Percentiles rank a stretch among this genome's conserved stretches.
These are phyloP conservation scores for Malurus melanocephalus DNA, from an alignment of 2,113 vertebrate species.

Conservation along the genomic window DNA sequence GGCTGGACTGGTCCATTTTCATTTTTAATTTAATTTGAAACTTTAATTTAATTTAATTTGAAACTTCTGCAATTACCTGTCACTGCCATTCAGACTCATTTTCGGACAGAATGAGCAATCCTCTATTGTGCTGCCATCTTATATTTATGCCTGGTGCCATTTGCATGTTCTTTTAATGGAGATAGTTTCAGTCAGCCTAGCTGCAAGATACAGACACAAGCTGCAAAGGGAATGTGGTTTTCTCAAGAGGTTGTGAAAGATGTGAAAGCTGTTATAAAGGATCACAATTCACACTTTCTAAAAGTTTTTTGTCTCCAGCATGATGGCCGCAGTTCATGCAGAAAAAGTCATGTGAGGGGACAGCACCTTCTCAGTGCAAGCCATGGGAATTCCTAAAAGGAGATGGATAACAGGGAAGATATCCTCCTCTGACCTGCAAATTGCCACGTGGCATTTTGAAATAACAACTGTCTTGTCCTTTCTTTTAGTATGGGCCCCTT, in stretches of 20 bases:
- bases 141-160: neutral
- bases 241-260: neutral
- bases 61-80: neutral
- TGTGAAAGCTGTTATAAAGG: neutral
- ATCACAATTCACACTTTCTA: neutral
- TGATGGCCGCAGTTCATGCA: neutral
- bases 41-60: neutral
- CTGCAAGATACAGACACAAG: neutral
- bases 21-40: neutral
- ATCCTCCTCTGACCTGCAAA: neutral
- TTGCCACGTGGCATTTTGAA: accelerated
- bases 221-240: neutral
- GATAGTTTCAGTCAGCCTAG: neutral
- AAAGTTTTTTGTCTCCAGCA: neutral
- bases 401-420: neutral
- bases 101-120: neutral
- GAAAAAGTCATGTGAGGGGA: neutral
- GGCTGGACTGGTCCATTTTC: neutral
- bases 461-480: accelerated
- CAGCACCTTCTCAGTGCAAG: neutral
- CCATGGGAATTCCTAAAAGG: neutral
- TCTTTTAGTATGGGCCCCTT: neutral
- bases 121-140: neutral
- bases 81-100: neutral
- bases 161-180: neutral